A percentile compares a stretch with the other conserved stretches of the same genome.
Evolutionary conservation across 2,797 vertebrate species (phyloP).

Genomic region (Poecilia wingei): DNA sequence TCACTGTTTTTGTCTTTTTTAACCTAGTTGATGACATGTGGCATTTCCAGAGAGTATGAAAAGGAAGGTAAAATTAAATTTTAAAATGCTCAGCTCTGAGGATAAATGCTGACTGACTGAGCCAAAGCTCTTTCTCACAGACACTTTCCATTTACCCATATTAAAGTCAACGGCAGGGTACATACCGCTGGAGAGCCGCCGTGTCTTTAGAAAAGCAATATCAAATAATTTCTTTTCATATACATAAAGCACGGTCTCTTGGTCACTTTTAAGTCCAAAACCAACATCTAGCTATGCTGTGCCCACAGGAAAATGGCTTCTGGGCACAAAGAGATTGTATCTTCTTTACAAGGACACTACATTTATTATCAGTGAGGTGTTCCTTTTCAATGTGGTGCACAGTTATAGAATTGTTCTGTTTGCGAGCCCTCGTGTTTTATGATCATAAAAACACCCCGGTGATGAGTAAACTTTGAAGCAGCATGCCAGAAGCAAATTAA

Average conservation of each 20-base stretch:
- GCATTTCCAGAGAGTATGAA: slow-evolving; percentile 46
- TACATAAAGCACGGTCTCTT: slow-evolving; percentile 7
- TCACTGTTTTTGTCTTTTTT: background rate
- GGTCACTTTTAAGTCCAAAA: slow-evolving; percentile 12
- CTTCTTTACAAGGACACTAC: background rate
- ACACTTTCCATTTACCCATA: slow-evolving; percentile 38
- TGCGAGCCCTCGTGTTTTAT: background rate
- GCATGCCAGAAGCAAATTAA: slow-evolving; percentile 18
- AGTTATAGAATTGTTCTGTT: slow-evolving; percentile 2
- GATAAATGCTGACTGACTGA: slow-evolving; percentile 45
- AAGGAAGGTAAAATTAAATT: slow-evolving; percentile 49
- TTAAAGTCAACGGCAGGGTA: slow-evolving; percentile 35
- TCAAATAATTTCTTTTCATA: slow-evolving; percentile 22
- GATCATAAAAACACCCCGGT: slow-evolving; percentile 5
- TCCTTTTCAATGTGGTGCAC: background rate
- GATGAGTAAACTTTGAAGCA: slow-evolving; percentile 4
- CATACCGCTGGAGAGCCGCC: slow-evolving; percentile 14
- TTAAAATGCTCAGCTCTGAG: slow-evolving; percentile 45
- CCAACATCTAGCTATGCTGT: background rate
- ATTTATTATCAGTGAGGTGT: background rate
- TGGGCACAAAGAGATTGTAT: background rate
- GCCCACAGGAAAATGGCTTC: background rate
- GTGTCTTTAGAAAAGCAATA: slow-evolving; percentile 19
- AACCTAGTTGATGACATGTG: slow-evolving; percentile 39
- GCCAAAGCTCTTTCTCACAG: slow-evolving; percentile 32